Conservation (phyloP, 2,113 vertebrate genomes). For the Apteryx mantelli region DNA sequence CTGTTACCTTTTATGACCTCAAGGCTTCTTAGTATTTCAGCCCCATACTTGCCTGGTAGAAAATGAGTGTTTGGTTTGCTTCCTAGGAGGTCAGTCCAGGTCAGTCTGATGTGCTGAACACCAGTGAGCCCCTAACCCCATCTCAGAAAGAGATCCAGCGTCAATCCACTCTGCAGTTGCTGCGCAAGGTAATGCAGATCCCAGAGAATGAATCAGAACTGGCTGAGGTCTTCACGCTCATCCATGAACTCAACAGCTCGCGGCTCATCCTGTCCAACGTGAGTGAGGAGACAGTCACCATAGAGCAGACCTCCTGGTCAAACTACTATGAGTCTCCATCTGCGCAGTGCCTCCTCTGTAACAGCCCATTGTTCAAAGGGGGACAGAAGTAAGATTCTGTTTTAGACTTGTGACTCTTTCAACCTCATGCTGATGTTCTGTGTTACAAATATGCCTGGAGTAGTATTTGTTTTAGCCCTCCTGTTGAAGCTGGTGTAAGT, state of each 20-base stretch:
- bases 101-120: slow-evolving; percentile 76
- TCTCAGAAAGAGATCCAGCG: slow-evolving; percentile 90
- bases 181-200: slow-evolving; percentile 89
- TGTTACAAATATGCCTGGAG: neutral
- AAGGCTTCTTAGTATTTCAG: neutral
- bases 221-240: slow-evolving; percentile 87
- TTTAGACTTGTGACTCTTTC: slow-evolving; percentile 37
- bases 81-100: slow-evolving; percentile 71
- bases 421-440: neutral
- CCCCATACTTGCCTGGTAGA: neutral
- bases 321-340: slow-evolving; percentile 91
- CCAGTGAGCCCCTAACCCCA: slow-evolving; percentile 79
- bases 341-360: slow-evolving; percentile 90
- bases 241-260: slow-evolving; percentile 92
- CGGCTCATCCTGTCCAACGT: slow-evolving; percentile 86
- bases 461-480: neutral
- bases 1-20: neutral
- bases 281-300: slow-evolving; percentile 82
- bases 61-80: neutral
- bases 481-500: neutral
- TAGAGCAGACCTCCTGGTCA: slow-evolving; percentile 91
- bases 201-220: slow-evolving; percentile 92
- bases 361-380: slow-evolving; percentile 91
- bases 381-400: slow-evolving; percentile 85
- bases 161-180: slow-evolving; percentile 89